phyloP scores from a whole-genome alignment of 2,797 vertebrate genomes.

The Melanotaenia pygmaea region DNA sequence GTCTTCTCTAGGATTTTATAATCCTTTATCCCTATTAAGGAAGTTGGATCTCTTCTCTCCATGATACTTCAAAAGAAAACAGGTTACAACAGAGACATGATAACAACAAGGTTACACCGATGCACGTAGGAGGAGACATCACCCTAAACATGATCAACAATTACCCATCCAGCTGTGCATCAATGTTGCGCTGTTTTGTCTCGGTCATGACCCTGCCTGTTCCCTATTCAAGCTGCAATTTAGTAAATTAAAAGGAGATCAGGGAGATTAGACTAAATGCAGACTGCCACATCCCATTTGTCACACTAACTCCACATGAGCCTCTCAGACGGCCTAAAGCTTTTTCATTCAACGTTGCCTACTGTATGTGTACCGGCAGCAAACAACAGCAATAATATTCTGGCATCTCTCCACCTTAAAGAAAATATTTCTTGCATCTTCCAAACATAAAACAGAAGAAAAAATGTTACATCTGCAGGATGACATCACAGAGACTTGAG shows the following conservation, averaged over 20 bases:
- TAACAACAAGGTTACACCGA: conserved; percentile 5
- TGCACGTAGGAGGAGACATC: background rate
- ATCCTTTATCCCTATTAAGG: conserved; percentile 5
- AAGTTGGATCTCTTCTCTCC: conserved; percentile 1
- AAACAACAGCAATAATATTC: background rate
- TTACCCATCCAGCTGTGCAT: conserved; percentile 24
- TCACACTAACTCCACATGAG: conserved; percentile 29
- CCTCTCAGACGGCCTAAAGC: conserved; percentile 30
- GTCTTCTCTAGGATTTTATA: conserved; percentile 19
- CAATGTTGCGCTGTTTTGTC: background rate
- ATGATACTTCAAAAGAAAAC: background rate
- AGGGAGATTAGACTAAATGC: conserved; percentile 63
- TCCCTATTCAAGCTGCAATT: conserved; percentile 59
- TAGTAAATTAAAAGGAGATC: conserved; percentile 74
- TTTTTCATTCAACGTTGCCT: conserved; percentile 7
- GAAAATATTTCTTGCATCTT: too few species aligned
- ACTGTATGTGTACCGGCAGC: background rate
- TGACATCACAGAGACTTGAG: too few species aligned
- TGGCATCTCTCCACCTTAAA: too few species aligned
- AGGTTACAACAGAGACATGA: conserved; percentile 2
- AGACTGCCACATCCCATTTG: conserved; percentile 64
- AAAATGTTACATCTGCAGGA: too few species aligned
- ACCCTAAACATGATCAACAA: conserved; percentile 3
- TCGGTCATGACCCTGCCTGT: conserved; percentile 5
- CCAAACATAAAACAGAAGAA: too few species aligned